Evolutionary conservation across 1,140 invertebrate genomes (phyloP).

Genomic region (Phymorhynchus buccinoides): DNA sequence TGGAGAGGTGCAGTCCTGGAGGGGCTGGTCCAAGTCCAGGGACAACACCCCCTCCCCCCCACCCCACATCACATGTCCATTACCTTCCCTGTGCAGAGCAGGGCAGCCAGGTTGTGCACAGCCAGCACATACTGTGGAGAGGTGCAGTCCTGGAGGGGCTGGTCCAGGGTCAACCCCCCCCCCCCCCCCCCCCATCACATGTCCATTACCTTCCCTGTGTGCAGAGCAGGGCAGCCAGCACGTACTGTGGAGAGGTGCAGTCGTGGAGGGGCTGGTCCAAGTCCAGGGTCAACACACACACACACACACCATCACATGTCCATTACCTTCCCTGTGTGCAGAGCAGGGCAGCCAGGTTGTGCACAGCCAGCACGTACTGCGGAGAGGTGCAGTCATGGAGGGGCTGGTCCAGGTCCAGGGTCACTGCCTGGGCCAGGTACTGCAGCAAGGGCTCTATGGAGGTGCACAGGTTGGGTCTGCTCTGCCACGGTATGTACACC

Average conservation of each 20-base stretch:
- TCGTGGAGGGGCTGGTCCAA: not conserved
- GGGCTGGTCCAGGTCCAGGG: slow-evolving; percentile 7
- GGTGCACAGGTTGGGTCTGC: not conserved
- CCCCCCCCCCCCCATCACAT: too few relatives aligned
- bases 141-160: not conserved
- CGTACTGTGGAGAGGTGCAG: slow-evolving; percentile 29
- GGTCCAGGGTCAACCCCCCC: not conserved
- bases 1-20: not conserved
- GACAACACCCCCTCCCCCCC: too few relatives aligned
- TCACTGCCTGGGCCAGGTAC: slow-evolving; percentile 32
- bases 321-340: slow-evolving; percentile 36
- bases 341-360: slow-evolving; percentile 32
- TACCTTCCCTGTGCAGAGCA: slow-evolving; percentile 31
- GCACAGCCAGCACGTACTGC: slow-evolving; percentile 36
- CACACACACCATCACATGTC: not conserved
- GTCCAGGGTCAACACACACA: not conserved
- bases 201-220: not conserved
- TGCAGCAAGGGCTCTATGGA: slow-evolving; percentile 24
- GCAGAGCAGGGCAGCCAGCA: not conserved
- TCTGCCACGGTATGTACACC: slow-evolving; percentile 37
- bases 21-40: slow-evolving; percentile 2
- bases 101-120: slow-evolving; percentile 15
- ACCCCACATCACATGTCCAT: too few relatives aligned
- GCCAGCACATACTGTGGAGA: slow-evolving; percentile 33
- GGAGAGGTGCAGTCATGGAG: slow-evolving; percentile 7